phyloP scores from a whole-genome alignment of 1,140 invertebrate genomes.

The Cylas formicarius region DNA sequence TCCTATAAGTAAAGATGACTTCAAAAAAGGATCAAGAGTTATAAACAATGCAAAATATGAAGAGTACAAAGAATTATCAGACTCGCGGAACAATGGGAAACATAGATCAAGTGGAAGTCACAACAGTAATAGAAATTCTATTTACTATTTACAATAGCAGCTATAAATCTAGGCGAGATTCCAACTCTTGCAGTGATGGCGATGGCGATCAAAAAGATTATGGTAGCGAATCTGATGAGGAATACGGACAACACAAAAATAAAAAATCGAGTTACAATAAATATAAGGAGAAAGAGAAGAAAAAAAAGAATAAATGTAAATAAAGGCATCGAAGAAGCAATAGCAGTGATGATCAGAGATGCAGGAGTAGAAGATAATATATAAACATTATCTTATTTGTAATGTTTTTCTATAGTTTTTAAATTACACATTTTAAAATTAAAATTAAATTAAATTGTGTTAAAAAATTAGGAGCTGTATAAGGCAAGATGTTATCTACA shows the following conservation, averaged over 20 bases:
- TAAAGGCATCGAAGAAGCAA: constrained; percentile 13
- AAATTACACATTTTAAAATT: too few species aligned
- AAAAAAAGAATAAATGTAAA: constrained; percentile 15
- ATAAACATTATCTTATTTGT: too few species aligned
- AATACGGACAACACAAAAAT: too few species aligned
- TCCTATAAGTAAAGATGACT: constrained; percentile 71
- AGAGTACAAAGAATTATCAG: constrained; percentile 51
- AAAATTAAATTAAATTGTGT: too few species aligned
- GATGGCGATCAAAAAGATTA: constrained; percentile 13
- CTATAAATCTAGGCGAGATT: too few species aligned
- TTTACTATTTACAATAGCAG: too few species aligned
- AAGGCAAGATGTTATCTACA: too few species aligned
- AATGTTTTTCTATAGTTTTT: too few species aligned
- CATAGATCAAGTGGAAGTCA: neutral
- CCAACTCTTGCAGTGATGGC: too few species aligned
- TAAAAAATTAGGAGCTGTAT: too few species aligned
- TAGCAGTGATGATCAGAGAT: constrained; percentile 5
- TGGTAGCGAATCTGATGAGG: too few species aligned
- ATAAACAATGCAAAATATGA: constrained; percentile 64
- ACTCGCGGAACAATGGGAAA: neutral
- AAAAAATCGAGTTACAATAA: too few species aligned
- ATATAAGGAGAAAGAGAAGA: constrained; percentile 8
- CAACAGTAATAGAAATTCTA: neutral
- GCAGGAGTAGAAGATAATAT: constrained; percentile 13
- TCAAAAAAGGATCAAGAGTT: constrained; percentile 69